These are phyloP conservation scores for Salvator merianae DNA, from an alignment of 2,113 vertebrate species.

Conservation along the genomic window DNA sequence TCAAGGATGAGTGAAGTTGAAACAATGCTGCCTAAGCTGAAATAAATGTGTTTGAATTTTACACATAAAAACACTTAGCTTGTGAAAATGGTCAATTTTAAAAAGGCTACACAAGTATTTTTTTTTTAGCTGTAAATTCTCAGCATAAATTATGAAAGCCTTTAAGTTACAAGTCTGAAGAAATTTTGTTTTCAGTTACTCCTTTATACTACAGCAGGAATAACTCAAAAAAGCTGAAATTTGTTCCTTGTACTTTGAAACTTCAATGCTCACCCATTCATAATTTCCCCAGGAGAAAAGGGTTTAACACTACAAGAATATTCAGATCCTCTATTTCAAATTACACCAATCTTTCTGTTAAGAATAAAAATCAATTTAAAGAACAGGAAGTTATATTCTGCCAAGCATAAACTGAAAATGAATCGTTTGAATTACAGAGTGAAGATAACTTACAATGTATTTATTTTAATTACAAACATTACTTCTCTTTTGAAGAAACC, in stretches of 20 bases:
- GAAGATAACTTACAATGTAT: neutral
- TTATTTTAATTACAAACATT: slow-evolving; percentile 13
- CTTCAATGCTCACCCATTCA: neutral
- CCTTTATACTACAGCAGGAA: neutral
- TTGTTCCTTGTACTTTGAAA: neutral
- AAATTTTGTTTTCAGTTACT: neutral
- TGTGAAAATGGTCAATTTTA: neutral
- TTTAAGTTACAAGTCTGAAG: neutral
- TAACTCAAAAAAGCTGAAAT: neutral
- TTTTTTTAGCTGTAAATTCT: neutral
- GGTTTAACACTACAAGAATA: neutral
- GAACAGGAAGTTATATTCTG: neutral
- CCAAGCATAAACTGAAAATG: neutral
- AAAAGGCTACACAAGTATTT: neutral
- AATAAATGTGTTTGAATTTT: neutral
- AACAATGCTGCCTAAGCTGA: neutral
- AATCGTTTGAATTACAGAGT: neutral
- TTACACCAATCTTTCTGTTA: neutral
- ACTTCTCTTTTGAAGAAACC: slow-evolving; percentile 3
- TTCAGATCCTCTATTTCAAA: neutral
- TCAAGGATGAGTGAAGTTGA: no score
- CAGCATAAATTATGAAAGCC: neutral
- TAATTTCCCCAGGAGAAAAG: neutral
- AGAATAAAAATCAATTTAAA: neutral
- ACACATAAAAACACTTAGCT: neutral